These are phyloP conservation scores for Ceraclea dissimilis DNA, from an alignment of 2,888 invertebrate species.

Conservation along the genomic window DNA sequence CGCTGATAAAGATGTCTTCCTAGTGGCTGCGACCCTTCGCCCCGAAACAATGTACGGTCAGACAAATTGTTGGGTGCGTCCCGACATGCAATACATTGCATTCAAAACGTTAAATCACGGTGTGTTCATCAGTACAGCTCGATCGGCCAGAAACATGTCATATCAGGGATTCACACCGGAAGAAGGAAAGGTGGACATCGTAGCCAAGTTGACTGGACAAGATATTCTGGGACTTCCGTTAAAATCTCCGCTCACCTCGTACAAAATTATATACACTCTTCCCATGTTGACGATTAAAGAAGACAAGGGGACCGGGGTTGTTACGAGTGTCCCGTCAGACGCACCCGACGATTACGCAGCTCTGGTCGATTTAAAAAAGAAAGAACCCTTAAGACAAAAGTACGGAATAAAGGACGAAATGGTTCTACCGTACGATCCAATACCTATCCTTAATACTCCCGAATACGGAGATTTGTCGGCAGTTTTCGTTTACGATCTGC, in stretches of 20 bases:
- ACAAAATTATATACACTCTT: slow-evolving; percentile 79
- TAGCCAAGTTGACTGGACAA: slow-evolving; percentile 62
- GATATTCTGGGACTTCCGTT: slow-evolving; percentile 79
- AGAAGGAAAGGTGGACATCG: slow-evolving; percentile 69
- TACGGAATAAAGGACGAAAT: slow-evolving; percentile 75
- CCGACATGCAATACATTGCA: slow-evolving; percentile 89
- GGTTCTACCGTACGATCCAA: slow-evolving; percentile 56
- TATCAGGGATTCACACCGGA: slow-evolving; percentile 84
- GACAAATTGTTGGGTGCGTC: slow-evolving; percentile 97
- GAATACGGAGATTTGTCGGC: slow-evolving; percentile 83
- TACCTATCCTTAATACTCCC: slow-evolving; percentile 89
- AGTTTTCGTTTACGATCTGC: slow-evolving; percentile 70
- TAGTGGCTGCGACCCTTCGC: slow-evolving; percentile 95
- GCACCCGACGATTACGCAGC: slow-evolving; percentile 99
- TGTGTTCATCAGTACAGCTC: slow-evolving; percentile 77
- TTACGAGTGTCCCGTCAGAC: slow-evolving; percentile 97
- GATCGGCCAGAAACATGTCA: slow-evolving; percentile 92
- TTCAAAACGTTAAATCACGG: slow-evolving; percentile 66
- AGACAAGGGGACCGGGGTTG: slow-evolving; percentile 97
- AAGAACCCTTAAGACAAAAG: slow-evolving; percentile 85
- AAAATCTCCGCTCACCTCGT: slow-evolving; percentile 76
- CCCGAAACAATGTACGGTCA: slow-evolving; percentile 99
- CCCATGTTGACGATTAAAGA: slow-evolving; percentile 98
- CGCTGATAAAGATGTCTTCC: slow-evolving; percentile 54
- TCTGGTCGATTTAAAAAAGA: slow-evolving; percentile 89